Conservation (phyloP, 2,888 invertebrate genomes). For the Incurvaria masculella region DNA sequence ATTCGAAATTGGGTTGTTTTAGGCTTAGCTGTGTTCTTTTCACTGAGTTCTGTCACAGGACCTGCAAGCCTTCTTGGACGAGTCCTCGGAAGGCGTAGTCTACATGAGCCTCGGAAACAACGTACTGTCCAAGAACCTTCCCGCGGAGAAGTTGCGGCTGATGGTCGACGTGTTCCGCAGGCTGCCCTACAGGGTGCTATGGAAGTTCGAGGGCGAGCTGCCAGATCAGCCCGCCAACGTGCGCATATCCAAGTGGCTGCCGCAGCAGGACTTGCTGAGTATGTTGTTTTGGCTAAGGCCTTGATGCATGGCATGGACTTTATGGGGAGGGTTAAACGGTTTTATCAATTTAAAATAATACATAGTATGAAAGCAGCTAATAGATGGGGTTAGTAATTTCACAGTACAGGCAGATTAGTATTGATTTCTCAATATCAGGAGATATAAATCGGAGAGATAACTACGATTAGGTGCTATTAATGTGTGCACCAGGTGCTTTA, state of each 20-base stretch:
- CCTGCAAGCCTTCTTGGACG: background rate
- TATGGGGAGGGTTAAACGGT: too few relatives aligned
- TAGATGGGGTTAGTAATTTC: too few relatives aligned
- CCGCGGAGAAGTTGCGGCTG: conserved; percentile 16
- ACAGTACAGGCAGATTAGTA: too few relatives aligned
- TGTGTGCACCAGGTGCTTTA: too few relatives aligned
- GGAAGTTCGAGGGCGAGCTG: conserved; percentile 22
- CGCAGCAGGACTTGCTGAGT: conserved; percentile 21
- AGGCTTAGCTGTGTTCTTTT: background rate
- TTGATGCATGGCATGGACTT: too few relatives aligned
- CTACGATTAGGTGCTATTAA: too few relatives aligned
- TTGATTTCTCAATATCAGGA: too few relatives aligned
- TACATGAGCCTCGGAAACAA: background rate
- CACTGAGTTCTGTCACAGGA: background rate
- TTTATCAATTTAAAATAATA: too few relatives aligned
- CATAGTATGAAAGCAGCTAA: too few relatives aligned
- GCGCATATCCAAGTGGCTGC: conserved; percentile 22
- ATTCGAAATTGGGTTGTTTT: too few relatives aligned
- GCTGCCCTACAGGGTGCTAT: conserved; percentile 21
- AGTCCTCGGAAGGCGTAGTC: background rate
- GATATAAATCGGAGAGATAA: too few relatives aligned
- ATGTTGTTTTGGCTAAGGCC: conserved; percentile 11
- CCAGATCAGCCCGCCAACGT: conserved; percentile 18
- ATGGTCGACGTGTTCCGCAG: conserved; percentile 19
- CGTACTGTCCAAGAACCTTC: conserved; percentile 9